Conservation (phyloP, 2,113 vertebrate genomes). For the Aspidoscelis tigris region DNA sequence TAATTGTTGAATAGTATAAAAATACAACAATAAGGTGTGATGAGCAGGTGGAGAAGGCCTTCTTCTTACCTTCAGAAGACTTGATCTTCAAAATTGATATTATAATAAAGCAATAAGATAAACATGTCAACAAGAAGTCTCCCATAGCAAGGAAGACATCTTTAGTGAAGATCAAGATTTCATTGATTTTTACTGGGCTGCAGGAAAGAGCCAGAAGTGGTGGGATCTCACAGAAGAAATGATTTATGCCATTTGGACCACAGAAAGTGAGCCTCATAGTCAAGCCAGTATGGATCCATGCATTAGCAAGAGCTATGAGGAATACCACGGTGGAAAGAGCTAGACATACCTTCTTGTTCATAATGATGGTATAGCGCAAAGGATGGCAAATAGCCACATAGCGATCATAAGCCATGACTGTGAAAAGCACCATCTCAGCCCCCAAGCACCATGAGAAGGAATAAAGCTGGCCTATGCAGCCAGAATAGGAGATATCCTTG, state of each 20-base stretch:
- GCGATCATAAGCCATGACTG: constrained; percentile 64
- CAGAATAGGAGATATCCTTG: constrained; percentile 67
- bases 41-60: constrained; percentile 65
- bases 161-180: constrained; percentile 59
- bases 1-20: constrained; percentile 62
- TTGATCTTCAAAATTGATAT: constrained; percentile 51
- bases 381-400: constrained; percentile 64
- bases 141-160: constrained; percentile 61
- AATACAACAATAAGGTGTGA: constrained; percentile 61
- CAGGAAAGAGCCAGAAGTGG: constrained; percentile 63
- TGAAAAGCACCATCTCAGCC: constrained; percentile 69
- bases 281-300: constrained; percentile 61
- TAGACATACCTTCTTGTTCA: constrained; percentile 42
- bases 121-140: constrained; percentile 61
- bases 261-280: constrained; percentile 62
- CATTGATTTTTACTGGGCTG: constrained; percentile 55
- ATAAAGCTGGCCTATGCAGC: constrained; percentile 69
- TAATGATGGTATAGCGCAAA: constrained; percentile 53
- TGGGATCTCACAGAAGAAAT: constrained; percentile 70
- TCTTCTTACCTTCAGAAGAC: constrained; percentile 57
- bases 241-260: constrained; percentile 58
- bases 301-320: constrained; percentile 47
- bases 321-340: constrained; percentile 49
- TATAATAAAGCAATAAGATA: constrained; percentile 63
- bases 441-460: constrained; percentile 68